Percentiles rank a stretch among this genome's conserved stretches.
Evolutionary conservation across 2,113 vertebrate species (phyloP).

Genomic region (Arenaria interpres): DNA sequence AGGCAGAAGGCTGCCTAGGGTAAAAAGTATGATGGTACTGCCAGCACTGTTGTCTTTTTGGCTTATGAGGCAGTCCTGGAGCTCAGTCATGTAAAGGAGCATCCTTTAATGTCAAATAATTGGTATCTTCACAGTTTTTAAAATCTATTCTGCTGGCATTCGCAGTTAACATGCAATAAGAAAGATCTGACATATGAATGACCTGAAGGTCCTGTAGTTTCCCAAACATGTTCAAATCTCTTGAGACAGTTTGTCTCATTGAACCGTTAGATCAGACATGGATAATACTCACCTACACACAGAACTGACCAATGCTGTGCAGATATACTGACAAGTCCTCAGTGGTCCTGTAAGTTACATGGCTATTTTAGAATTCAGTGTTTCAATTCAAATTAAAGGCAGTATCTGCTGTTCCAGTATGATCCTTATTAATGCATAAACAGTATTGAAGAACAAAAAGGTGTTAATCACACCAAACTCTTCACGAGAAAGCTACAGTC

Average conservation of each 20-base stretch:
- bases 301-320: not conserved
- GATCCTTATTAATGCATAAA: not conserved
- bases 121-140: not conserved
- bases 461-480: not conserved
- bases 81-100: accelerated
- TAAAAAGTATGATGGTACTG: not conserved
- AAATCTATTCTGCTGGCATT: not conserved
- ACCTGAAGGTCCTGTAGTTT: not conserved
- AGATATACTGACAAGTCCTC: not conserved
- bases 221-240: not conserved
- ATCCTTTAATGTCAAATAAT: not conserved
- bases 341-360: not conserved
- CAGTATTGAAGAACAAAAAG: not conserved
- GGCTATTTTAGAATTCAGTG: not conserved
- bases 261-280: not conserved
- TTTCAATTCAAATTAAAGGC: not conserved
- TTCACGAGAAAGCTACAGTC: not conserved
- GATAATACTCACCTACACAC: not conserved
- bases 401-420: not conserved
- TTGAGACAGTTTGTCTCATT: not conserved
- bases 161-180: not conserved
- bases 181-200: not conserved
- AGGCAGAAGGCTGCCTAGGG: not conserved
- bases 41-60: not conserved
- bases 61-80: not conserved